Evolutionary conservation across 2,888 invertebrate species (phyloP), one percentile per base, ranked within the genome.

Genomic region (Cryptocephalus primarius): DNA sequence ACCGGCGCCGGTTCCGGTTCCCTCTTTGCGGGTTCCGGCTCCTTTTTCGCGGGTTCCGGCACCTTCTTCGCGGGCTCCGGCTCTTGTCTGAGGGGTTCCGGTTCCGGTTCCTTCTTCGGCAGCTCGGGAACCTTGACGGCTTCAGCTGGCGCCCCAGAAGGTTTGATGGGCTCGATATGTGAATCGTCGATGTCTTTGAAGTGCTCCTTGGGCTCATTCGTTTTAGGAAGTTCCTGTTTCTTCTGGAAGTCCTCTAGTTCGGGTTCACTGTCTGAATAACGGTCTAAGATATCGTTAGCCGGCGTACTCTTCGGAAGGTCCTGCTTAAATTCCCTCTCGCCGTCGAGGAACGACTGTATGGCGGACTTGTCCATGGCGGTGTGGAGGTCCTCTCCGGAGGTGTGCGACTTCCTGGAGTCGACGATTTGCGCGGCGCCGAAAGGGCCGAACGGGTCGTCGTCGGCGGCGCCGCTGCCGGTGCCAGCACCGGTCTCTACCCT

Each of bases 251-350:
- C 64, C 40, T 76, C 75, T 8, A 72, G 72, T 53, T 78, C 60
- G 36, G 57, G 53, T 48, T 55, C 60, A 49, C 55, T 77, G 67
- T 78, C 77, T 48, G 77, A 75, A 61, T 77, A 78, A 63, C 73
- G 75, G 62, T 77, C 77, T 33, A 77, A 72, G 45, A 75, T 58
- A 52, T 67, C 67, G 47, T 57, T 57, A 49, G 49, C 56, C 41
- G 54, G 46, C 43, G 52, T 52, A 14, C 40, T 42, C 49, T 42
- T 32, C 10, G 40, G 40, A 13, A 6, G 42, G 13, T 51, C 51
- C 32, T 44, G 46, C 40, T 54, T 42, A 32, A 55, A 49, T 8
- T 58, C 62, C 11, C 65, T 58, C 57, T 69, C 68, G 39, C 53
- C 55, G 44, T 68, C 67, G 64, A 68, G 60, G 54, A 69, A 67